These are phyloP conservation scores for Antidorcas marsupialis DNA, from an alignment of 2,113 vertebrate species.

Conservation along the genomic window DNA sequence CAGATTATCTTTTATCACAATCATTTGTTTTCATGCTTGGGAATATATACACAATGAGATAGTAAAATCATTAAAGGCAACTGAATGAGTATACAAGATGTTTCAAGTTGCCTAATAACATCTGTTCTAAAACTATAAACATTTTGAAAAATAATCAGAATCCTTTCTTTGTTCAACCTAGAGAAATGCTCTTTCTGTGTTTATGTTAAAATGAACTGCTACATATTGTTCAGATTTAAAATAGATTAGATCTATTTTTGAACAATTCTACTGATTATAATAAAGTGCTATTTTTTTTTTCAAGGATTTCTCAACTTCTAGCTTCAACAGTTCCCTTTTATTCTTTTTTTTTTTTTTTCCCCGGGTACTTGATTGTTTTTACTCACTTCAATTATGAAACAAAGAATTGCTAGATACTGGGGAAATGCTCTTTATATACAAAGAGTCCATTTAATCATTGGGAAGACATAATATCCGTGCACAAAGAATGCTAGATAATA, in stretches of 20 bases:
- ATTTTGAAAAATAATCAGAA: conserved; percentile 45
- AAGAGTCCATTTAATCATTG: not conserved
- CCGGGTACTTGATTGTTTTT: not conserved
- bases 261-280: conserved; percentile 30
- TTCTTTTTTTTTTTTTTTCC: not conserved
- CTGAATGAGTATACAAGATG: not conserved
- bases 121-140: not conserved
- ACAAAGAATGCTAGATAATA: not conserved
- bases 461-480: not conserved
- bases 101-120: conserved; percentile 40
- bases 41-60: not conserved
- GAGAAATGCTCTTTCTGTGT: conserved; percentile 1
- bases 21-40: conserved; percentile 23
- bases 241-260: conserved; percentile 27
- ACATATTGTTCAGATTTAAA: conserved; percentile 26
- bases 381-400: not conserved
- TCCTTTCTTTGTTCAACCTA: not conserved
- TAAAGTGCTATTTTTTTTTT: not conserved
- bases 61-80: not conserved
- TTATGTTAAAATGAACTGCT: conserved; percentile 30
- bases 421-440: not conserved
- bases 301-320: not conserved
- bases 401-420: not conserved
- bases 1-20: not conserved
- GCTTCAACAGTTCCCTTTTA: not conserved